Evolutionary conservation across 2,888 invertebrate genomes (phyloP).

Genomic region (Anoncus sp.): DNA sequence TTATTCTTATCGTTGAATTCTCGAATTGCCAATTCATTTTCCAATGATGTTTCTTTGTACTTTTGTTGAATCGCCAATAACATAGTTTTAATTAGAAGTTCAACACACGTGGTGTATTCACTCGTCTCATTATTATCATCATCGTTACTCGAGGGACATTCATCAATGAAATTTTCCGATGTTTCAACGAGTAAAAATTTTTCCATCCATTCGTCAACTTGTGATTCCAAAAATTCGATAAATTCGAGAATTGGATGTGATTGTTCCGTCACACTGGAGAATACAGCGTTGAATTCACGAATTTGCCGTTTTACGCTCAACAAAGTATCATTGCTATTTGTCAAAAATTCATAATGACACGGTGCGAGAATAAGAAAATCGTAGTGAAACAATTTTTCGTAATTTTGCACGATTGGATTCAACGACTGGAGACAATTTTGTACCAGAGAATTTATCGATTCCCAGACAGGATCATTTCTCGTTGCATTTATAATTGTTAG

Average conservation of each 20-base stretch:
- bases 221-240: constrained; percentile 68
- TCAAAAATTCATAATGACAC: constrained; percentile 71
- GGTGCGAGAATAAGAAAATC: constrained; percentile 67
- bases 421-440: constrained; percentile 67
- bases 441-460: constrained; percentile 68
- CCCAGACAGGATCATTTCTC: constrained; percentile 74
- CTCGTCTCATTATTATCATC: constrained; percentile 77
- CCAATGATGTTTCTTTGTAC: constrained; percentile 83
- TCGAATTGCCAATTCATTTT: constrained; percentile 81
- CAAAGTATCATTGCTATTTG: constrained; percentile 65
- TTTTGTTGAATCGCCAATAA: constrained; percentile 86
- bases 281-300: constrained; percentile 63
- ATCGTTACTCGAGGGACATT: constrained; percentile 62
- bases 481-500: constrained; percentile 72
- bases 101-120: constrained; percentile 75
- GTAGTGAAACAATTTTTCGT: constrained; percentile 53
- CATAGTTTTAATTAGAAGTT: constrained; percentile 84
- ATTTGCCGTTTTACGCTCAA: constrained; percentile 61
- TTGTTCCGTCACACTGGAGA: constrained; percentile 59
- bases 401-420: constrained; percentile 63
- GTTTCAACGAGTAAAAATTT: constrained; percentile 75
- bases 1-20: constrained; percentile 71
- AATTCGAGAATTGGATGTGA: constrained; percentile 77
- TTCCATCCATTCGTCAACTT: constrained; percentile 61
- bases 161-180: constrained; percentile 64